Evolutionary conservation across 2,113 vertebrate species (phyloP).

Genomic region (Burhinus bistriatus): DNA sequence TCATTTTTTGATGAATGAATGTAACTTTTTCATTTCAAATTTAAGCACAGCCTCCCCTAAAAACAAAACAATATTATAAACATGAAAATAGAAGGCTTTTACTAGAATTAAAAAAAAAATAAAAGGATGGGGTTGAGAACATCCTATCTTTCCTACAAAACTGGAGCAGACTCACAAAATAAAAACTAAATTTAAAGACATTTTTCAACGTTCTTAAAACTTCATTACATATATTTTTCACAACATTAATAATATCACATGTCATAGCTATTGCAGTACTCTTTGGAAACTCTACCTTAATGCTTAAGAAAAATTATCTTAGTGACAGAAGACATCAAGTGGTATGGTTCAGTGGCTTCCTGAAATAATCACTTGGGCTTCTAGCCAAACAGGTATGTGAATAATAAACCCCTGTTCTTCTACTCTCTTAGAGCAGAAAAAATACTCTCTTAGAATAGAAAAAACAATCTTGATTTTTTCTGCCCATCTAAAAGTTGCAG

Average conservation of each 20-base stretch:
- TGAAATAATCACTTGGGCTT: constrained; percentile 3
- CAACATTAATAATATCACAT: neutral
- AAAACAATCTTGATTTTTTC: neutral
- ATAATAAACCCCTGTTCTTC: neutral
- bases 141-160: neutral
- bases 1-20: neutral
- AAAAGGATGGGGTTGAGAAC: neutral
- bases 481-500: neutral
- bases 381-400: neutral
- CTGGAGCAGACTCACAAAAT: neutral
- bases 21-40: neutral
- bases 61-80: neutral
- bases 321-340: neutral
- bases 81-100: neutral
- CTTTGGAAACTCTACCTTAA: neutral
- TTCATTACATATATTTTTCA: neutral
- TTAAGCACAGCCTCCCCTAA: neutral
- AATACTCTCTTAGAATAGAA: neutral
- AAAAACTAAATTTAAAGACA: neutral
- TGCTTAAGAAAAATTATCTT: neutral
- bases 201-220: neutral
- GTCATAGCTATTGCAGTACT: neutral
- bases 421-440: neutral
- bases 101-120: neutral
- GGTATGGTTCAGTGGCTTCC: neutral